These are phyloP conservation scores for Penaeus chinensis DNA, from an alignment of 1,140 invertebrate species.

Conservation along the genomic window DNA sequence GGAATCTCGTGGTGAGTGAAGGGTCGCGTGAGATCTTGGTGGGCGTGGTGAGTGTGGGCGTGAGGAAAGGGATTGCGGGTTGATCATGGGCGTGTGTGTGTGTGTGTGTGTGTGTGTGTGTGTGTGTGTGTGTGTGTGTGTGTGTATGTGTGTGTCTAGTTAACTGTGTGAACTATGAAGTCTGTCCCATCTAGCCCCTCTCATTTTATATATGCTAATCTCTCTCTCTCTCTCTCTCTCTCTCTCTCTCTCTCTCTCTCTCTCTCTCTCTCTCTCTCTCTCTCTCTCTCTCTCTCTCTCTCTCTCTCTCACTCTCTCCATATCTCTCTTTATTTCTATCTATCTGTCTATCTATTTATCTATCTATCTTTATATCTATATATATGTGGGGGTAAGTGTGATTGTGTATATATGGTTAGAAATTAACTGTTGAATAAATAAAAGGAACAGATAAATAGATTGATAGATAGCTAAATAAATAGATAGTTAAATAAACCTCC, in stretches of 20 bases:
- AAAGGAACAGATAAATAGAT: no score
- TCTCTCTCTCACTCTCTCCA: slow-evolving; percentile 49
- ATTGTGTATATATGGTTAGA: background rate
- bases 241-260: slow-evolving; percentile 72
- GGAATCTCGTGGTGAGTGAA: slow-evolving; percentile 69
- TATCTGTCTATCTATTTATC: slow-evolving; percentile 19
- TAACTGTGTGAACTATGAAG: background rate
- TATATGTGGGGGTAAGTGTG: background rate
- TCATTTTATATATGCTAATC: background rate
- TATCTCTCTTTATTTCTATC: slow-evolving; percentile 1
- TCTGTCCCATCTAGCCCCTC: background rate
- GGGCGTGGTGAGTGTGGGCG: slow-evolving; percentile 68
- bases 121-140: no score
- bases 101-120: no score
- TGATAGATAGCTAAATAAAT: no score
- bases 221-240: background rate
- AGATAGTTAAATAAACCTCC: no score
- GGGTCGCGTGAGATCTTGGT: slow-evolving; percentile 58
- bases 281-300: slow-evolving; percentile 68
- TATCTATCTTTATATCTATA: slow-evolving; percentile 13
- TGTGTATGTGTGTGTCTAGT: background rate
- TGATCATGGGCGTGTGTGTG: no score
- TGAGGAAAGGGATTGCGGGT: no score
- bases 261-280: slow-evolving; percentile 76
- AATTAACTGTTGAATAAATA: background rate